A percentile compares a stretch with the other conserved stretches of the same genome.
Conservation (phyloP, 2,113 vertebrate genomes). For the Orthonyx spaldingii region DNA sequence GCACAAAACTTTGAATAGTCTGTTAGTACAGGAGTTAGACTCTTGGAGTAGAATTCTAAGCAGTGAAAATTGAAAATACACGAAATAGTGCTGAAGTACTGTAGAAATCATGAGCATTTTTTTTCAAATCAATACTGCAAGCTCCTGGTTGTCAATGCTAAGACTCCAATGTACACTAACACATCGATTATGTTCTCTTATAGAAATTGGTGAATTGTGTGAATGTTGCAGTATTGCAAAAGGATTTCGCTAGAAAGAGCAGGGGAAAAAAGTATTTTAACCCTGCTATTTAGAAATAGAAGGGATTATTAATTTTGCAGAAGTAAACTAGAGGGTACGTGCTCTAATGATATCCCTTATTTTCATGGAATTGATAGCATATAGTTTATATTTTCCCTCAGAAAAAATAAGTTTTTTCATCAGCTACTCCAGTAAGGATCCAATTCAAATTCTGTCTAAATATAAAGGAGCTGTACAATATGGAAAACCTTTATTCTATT, state of each 20-base stretch:
- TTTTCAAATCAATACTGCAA: slow-evolving; percentile 9
- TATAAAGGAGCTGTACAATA: not conserved
- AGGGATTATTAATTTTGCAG: not conserved
- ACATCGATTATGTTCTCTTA: not conserved
- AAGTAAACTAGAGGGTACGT: not conserved
- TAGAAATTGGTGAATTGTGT: not conserved
- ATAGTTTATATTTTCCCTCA: not conserved
- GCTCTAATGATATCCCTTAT: not conserved
- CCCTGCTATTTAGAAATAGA: not conserved
- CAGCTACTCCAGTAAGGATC: not conserved
- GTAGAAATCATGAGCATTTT: not conserved
- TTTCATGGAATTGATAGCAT: not conserved
- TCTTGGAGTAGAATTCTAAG: not conserved
- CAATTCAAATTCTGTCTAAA: not conserved
- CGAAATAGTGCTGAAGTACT: not conserved
- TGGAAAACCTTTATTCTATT: not conserved
- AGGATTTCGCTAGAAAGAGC: not conserved
- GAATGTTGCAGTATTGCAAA: not conserved
- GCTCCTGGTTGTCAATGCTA: slow-evolving; percentile 4
- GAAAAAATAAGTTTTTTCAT: not conserved
- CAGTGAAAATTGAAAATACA: not conserved
- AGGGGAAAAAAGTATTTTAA: not conserved
- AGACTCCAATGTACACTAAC: not conserved
- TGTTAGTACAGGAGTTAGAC: not conserved
- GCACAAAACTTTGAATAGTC: not conserved